Conservation (phyloP, 2,113 vertebrate species). For the Aegithalos caudatus region DNA sequence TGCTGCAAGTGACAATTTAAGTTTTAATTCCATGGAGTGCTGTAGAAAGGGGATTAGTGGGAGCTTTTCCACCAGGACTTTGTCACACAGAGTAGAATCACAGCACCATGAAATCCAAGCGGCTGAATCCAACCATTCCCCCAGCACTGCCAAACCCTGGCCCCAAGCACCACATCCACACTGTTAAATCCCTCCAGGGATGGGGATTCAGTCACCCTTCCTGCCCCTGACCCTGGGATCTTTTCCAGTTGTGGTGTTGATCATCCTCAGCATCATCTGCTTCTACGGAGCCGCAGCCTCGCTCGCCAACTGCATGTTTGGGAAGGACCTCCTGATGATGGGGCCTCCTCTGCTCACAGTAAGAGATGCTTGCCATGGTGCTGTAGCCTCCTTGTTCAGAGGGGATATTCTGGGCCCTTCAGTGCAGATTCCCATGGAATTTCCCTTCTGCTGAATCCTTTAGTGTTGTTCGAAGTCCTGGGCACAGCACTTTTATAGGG, state of each 20-base stretch:
- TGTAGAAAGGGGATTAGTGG: not conserved
- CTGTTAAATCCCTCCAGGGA: not conserved
- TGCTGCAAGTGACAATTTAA: not conserved
- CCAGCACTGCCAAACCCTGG: not conserved
- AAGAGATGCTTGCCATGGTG: not conserved
- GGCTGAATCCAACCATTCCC: too few species aligned
- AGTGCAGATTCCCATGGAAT: not conserved
- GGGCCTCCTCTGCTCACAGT: slow-evolving; percentile 80
- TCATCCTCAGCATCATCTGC: slow-evolving; percentile 75
- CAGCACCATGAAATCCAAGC: not conserved
- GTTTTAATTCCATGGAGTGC: not conserved
- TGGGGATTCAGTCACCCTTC: not conserved
- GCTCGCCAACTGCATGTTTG: slow-evolving; percentile 77
- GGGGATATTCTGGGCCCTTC: not conserved
- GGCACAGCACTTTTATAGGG: not conserved
- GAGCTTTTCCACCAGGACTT: not conserved
- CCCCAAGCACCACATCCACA: not conserved
- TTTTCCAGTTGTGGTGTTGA: slow-evolving; percentile 76
- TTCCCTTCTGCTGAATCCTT: not conserved
- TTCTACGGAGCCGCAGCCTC: slow-evolving; percentile 81
- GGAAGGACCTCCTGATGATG: slow-evolving; percentile 74
- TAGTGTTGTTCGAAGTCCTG: fast-evolving
- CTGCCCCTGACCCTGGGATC: not conserved
- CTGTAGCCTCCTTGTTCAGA: not conserved
- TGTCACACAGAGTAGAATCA: not conserved